phyloP scores from a whole-genome alignment of 1,140 invertebrate genomes.

The Chrysoperla carnea region DNA sequence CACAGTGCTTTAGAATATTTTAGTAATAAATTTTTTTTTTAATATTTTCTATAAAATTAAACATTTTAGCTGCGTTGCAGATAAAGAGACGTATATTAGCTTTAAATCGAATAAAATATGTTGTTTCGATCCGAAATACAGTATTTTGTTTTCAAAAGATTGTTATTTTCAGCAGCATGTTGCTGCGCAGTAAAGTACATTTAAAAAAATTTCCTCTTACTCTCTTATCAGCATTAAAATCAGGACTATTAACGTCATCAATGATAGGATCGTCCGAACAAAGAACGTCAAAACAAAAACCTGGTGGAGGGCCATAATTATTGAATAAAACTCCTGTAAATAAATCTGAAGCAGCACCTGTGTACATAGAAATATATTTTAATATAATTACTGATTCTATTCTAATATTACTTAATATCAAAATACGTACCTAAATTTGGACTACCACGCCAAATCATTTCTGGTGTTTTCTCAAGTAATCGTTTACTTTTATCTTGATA shows the following conservation, averaged over 20 bases:
- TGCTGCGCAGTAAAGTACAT: too few species aligned
- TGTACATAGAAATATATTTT: slow-evolving; percentile 5
- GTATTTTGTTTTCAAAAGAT: too few species aligned
- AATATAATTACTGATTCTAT: neutral
- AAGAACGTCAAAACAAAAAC: slow-evolving; percentile 78
- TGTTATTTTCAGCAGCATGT: too few species aligned
- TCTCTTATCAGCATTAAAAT: slow-evolving; percentile 50
- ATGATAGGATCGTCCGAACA: slow-evolving; percentile 70
- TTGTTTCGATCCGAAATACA: too few species aligned
- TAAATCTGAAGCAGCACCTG: slow-evolving; percentile 35
- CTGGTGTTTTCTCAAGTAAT: slow-evolving; percentile 42
- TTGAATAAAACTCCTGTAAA: slow-evolving; percentile 61
- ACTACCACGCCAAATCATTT: slow-evolving; percentile 75
- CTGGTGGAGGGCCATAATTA: slow-evolving; percentile 61
- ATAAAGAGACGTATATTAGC: too few species aligned
- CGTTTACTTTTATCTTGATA: slow-evolving; percentile 63
- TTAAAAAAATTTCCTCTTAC: slow-evolving; percentile 23
- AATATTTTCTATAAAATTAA: too few species aligned
- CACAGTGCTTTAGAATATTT: too few species aligned
- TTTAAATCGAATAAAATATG: too few species aligned
- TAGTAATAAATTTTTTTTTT: too few species aligned
- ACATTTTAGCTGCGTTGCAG: too few species aligned
- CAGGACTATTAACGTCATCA: slow-evolving; percentile 48
- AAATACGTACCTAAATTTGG: slow-evolving; percentile 34
- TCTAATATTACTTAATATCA: neutral